Evolutionary conservation across 2,888 invertebrate species (phyloP), one percentile per base, ranked within the genome.

Genomic region (Venusia cambrica): DNA sequence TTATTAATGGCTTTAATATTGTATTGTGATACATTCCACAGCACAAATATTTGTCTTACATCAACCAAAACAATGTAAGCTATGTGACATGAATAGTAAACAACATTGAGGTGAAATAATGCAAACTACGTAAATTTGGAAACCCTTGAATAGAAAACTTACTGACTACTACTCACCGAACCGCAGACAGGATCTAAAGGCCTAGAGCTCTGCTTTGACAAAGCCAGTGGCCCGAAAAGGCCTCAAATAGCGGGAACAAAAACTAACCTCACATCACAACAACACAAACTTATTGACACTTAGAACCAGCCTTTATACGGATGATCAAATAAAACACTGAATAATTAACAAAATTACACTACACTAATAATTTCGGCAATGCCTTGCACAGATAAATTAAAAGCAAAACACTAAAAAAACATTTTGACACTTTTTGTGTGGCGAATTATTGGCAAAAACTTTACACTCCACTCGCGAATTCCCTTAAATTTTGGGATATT

Each of bases 231-330:
- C 65, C 57, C 58, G 60, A 65, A 70, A n/a, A n/a, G n/a, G n/a
- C n/a, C n/a, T n/a, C n/a, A n/a, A 75, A 46, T 64, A 84, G 84
- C 83, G 81, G 81, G 83, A 83, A 83, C 72, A 54, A 65, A 78
- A 83, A 78, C 78, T 84, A 84, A 85, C 84, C 85, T 84, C 71
- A 41, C 38, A 62, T 65, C 63, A 54, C 60, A 70, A 63, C 62
- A 59, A 67, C 35, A 63, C 35, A 55, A 58, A 49, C 31, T 38
- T 60, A 54, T 58, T 48, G 40, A 50, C 50, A 44, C 57, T 43
- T 12, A 51, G 38, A 49, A 50, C 52, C 20, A 27, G 35, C 14
- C 16, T 28, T 35, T 31, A n/a, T 21, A 15, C 24, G 27, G 28
- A 3, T 25, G 16, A 19, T 5, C 15, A 28, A 5, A 18, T 24